Conservation (phyloP, 2,888 invertebrate species). For the Acanthoscelides obtectus region DNA sequence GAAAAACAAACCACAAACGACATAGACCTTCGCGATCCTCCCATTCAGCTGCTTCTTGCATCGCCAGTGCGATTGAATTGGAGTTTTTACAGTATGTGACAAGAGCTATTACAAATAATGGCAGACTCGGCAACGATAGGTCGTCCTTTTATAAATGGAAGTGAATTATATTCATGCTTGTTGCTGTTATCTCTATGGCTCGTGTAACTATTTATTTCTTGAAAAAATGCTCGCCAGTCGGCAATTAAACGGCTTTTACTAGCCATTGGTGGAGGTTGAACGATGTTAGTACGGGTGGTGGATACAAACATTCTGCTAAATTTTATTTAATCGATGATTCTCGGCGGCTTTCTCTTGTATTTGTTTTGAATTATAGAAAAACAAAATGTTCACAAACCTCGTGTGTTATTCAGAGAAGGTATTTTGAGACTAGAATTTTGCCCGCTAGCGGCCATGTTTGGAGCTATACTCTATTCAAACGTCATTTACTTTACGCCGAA, state of each 20-base stretch:
- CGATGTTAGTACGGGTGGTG: not conserved
- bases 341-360: too few relatives aligned
- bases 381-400: too few relatives aligned
- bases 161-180: constrained; percentile 1
- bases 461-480: too few relatives aligned
- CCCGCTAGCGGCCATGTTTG: too few relatives aligned
- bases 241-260: not conserved
- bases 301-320: too few relatives aligned
- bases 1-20: not conserved
- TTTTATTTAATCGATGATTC: too few relatives aligned
- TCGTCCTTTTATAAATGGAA: not conserved
- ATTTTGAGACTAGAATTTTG: too few relatives aligned
- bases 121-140: not conserved
- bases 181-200: not conserved
- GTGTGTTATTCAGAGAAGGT: too few relatives aligned
- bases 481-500: too few relatives aligned
- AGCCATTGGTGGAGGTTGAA: not conserved
- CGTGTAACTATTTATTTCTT: not conserved
- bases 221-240: not conserved
- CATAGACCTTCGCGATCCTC: not conserved
- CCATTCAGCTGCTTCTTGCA: constrained; percentile 1
- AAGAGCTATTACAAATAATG: constrained; percentile 2
- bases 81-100: not conserved
- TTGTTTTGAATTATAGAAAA: too few relatives aligned
- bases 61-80: not conserved